Base-by-base conservation (phyloP, 2,888 invertebrate species). In the Pyrocoelia pectoralis region DNA sequence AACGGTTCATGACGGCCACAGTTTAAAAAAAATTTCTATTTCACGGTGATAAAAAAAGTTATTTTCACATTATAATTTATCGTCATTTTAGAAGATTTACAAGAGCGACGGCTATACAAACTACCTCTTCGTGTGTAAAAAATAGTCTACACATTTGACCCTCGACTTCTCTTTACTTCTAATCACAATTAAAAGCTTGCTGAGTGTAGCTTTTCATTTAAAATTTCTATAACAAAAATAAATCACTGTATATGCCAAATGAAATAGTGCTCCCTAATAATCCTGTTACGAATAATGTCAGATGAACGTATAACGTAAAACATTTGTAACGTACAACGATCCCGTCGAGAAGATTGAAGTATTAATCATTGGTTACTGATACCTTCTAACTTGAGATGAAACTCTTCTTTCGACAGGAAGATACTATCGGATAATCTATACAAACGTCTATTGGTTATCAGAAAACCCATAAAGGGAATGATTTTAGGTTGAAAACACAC, bases 351-450 rank as follows among this genome's bases (percentile, higher is more conserved):
- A 72, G 70, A 72, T 72, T 72, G 72, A 69, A 66, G 72, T 68
- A 72, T 72, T 72, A 69, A 72, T 72, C 72, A 72, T 70, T 67
- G 61, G 10, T 29, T 53, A 66, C 73, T 74, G 76, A 75, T 76
- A 75, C 73, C 73, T 74, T 73, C 71, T 70, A 64, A 69, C 72
- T 71, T 74, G 72, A 73, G 74, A 69, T 68, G 68, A 68, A 61
- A 66, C 67, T 68, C 68, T 66, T 69, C 70, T 70, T 70, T 69
- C 70, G 65, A 66, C 67, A 52, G 53, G 43, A 50, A 56, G 68
- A 70, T 70, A 68, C 66, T 68, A 69, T 69, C 69, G 51, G 56
- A 59, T 63, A 64, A 60, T 60, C 66, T 62, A 59, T 56, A 62
- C 49, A 46, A 43, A 61, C 59, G 52, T 62, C 59, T 66, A 66